These are phyloP conservation scores for Strigops habroptila DNA, from an alignment of 2,113 vertebrate genomes.

Conservation along the genomic window DNA sequence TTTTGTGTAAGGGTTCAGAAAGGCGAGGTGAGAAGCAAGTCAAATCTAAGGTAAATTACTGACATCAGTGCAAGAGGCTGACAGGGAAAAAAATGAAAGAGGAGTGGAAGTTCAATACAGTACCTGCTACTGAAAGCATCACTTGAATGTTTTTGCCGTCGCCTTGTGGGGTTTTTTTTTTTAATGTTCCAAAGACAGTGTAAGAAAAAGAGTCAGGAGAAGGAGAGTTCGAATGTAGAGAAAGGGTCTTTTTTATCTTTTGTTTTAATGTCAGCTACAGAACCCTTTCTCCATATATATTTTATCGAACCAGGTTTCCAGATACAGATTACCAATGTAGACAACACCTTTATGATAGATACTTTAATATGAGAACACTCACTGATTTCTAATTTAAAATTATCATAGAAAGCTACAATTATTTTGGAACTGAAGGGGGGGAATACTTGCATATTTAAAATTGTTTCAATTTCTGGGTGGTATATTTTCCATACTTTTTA, in stretches of 20 bases:
- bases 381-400: neutral
- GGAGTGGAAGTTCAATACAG: neutral
- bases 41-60: conserved; percentile 28
- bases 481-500: neutral
- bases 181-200: neutral
- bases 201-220: neutral
- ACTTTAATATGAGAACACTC: neutral
- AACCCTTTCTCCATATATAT: neutral
- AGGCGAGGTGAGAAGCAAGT: neutral
- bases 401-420: neutral
- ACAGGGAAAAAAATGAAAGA: conserved; percentile 13
- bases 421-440: neutral
- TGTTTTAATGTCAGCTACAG: neutral
- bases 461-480: neutral
- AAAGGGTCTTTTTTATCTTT: neutral
- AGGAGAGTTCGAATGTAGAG: neutral
- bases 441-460: neutral
- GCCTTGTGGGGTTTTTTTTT: neutral
- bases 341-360: neutral
- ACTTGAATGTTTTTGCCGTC: neutral
- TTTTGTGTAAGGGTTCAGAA: conserved; percentile 19
- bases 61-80: conserved; percentile 1
- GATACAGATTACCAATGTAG: neutral
- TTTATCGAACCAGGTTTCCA: neutral
- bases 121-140: neutral